Percentiles rank a stretch among this genome's conserved stretches.
These are phyloP conservation scores for Temnothorax longispinosus DNA, from an alignment of 1,140 invertebrate species.

Conservation along the genomic window DNA sequence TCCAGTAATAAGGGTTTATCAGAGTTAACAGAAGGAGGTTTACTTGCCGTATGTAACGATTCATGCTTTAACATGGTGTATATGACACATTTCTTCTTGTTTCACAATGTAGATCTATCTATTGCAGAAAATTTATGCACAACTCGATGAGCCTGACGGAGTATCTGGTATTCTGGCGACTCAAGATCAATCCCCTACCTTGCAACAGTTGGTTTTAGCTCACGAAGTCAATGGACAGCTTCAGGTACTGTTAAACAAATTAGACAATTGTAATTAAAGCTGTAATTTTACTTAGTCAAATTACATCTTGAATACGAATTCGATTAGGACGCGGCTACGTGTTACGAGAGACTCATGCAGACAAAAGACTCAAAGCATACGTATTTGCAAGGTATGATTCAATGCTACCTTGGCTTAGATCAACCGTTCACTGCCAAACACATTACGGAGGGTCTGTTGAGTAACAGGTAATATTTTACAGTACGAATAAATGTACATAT, in stretches of 20 bases:
- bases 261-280: background rate
- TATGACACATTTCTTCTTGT: background rate
- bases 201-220: conserved; percentile 90
- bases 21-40: conserved; percentile 86
- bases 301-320: conserved; percentile 10
- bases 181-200: conserved; percentile 88
- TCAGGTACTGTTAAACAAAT: conserved; percentile 72
- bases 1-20: conserved; percentile 87
- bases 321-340: conserved; percentile 90
- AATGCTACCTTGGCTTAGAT: conserved; percentile 91
- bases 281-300: conserved; percentile 1
- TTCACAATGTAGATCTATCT: conserved; percentile 76
- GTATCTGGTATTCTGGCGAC: conserved; percentile 90
- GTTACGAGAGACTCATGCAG: conserved; percentile 91
- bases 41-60: conserved; percentile 78
- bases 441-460: conserved; percentile 87
- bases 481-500: conserved; percentile 50
- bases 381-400: conserved; percentile 89
- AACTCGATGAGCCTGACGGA: conserved; percentile 92
- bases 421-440: conserved; percentile 91
- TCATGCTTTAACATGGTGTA: background rate
- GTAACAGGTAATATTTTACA: conserved; percentile 82
- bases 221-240: conserved; percentile 91
- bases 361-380: conserved; percentile 86
- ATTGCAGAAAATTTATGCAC: conserved; percentile 91